Base-by-base conservation (phyloP, 2,113 vertebrate species). In the Caracal caracal region DNA sequence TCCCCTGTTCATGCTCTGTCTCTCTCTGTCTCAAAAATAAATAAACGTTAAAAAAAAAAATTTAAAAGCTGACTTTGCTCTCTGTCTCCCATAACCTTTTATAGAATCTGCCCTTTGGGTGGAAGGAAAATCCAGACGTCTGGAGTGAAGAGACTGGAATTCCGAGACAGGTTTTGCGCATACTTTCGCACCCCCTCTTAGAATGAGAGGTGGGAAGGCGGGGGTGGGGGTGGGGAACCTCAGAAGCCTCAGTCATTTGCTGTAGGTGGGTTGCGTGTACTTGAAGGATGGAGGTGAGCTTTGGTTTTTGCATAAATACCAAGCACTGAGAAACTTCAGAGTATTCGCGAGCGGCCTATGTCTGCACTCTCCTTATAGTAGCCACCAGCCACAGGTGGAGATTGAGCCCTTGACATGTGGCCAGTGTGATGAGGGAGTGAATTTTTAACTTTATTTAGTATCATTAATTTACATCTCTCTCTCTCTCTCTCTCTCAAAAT, bases 101-200 rank as follows among this genome's bases (percentile, higher is more conserved):
- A 47, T 11, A 28, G 65, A 93, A 93, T 96, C 95, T 98, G 94
- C 94, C 79, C 73, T 97, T 73, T 10, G 16, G 13, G 43, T 47
- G 33, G 43, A 11, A 96, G n/a, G 47, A 66, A 1, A n/a, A 30
- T 83, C 30, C n/a, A 61, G 79, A 89, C 17, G 1, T 86, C 65
- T 80, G 35, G 30, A 90, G 6, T 2, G n/a, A 35, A 96, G 80
- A 97, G 63, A 95, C 71, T 47, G n/a, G 40, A 73, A 37, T 65
- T 40, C 73, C 2, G 13, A 75, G 40, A 16, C 30, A 47, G 8
- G 28, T 75, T 47, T 43, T 26, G 11, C 1, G 26, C 22, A 26
- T 73, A 73, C 6, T 43, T 83, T 68, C 65, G 35, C 24, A 5
- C 66, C 51, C n/a, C 24, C 2, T 53, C 53, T 6, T 63, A 16